Conservation (phyloP, 2,888 invertebrate species). For the Plagodis dolabraria region DNA sequence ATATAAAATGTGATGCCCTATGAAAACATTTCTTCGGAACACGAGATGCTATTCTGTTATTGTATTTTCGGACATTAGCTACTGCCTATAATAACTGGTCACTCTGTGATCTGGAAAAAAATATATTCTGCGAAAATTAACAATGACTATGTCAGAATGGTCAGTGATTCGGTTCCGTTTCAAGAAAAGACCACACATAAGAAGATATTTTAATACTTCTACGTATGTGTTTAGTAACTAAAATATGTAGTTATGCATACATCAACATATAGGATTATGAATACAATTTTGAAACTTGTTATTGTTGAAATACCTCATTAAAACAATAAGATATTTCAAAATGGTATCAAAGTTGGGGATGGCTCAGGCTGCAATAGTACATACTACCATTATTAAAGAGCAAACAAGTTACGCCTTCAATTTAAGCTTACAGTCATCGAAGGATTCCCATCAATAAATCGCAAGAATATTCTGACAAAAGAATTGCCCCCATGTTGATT, state of each 20-base stretch:
- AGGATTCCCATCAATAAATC: conserved; percentile 6
- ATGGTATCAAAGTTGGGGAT: too few species aligned
- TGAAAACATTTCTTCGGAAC: conserved; percentile 52
- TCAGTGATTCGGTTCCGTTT: background rate
- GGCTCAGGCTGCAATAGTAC: too few species aligned
- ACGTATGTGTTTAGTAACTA: too few species aligned
- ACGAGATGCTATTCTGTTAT: conserved; percentile 38
- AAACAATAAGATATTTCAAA: too few species aligned
- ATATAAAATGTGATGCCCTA: conserved; percentile 53
- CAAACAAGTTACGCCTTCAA: background rate
- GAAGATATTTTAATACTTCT: too few species aligned
- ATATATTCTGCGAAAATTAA: conserved; percentile 26
- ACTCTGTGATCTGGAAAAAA: conserved; percentile 16
- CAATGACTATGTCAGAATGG: background rate
- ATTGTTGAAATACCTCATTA: too few species aligned
- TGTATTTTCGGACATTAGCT: conserved; percentile 33
- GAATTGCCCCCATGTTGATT: conserved; percentile 58
- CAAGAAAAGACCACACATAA: conserved; percentile 8
- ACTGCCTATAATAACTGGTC: background rate
- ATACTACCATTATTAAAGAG: background rate
- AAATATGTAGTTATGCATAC: too few species aligned
- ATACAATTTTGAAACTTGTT: too few species aligned
- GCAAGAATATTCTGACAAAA: conserved; percentile 5
- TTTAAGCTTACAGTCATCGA: background rate
- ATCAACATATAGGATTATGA: too few species aligned